phyloP scores from a whole-genome alignment of 1,140 invertebrate genomes.

The Chymomyza costata region DNA sequence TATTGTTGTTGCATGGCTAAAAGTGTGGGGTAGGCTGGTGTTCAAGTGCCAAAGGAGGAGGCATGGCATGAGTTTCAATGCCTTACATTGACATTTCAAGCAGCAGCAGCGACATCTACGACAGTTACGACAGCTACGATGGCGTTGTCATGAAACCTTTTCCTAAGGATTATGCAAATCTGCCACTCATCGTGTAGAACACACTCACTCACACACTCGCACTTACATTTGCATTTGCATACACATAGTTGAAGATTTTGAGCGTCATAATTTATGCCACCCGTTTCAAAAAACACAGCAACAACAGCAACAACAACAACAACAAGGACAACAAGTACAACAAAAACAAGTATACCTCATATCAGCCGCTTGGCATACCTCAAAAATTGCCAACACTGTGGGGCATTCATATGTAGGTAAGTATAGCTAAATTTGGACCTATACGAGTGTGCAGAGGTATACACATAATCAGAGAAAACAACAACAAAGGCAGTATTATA shows the following conservation, averaged over 20 bases:
- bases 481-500: no score
- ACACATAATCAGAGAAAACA: no score
- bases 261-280: constrained; percentile 71
- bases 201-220: constrained; percentile 25
- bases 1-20: constrained; percentile 36
- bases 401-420: no score
- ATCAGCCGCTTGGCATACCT: no score
- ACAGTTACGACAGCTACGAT: constrained; percentile 5
- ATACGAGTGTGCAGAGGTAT: no score
- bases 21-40: constrained; percentile 16
- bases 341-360: no score
- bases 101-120: constrained; percentile 13
- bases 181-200: constrained; percentile 63
- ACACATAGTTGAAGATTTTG: constrained; percentile 71
- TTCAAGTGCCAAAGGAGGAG: constrained; percentile 20
- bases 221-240: constrained; percentile 69
- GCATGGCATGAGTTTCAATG: constrained; percentile 31
- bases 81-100: constrained; percentile 62
- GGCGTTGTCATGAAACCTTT: constrained; percentile 69
- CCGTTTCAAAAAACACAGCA: constrained; percentile 7
- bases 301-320: constrained; percentile 11
- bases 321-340: no score
- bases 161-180: constrained; percentile 70
- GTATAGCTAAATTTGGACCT: no score
- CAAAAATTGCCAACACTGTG: no score